Base-by-base conservation (phyloP, 1,140 invertebrate genomes). In the Rhopalosiphum padi region DNA sequence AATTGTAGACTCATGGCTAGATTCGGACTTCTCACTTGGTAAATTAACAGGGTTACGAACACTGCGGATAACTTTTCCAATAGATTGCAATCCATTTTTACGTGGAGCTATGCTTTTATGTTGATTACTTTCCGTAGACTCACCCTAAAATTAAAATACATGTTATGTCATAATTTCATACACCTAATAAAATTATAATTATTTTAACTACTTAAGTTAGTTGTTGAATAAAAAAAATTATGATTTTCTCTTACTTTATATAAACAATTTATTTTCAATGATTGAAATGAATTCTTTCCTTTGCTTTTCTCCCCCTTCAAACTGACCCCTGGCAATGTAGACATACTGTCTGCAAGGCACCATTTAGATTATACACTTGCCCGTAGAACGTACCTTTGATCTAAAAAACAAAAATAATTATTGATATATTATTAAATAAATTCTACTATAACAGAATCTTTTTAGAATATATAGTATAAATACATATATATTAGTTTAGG, bases 11-110 rank as follows among this genome's bases (percentile, higher is more conserved):
- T 97, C 97, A 95, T 97, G 97, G 95, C 97, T 96, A 95, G 97
- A 96, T 97, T 99, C 98, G 96, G 98, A 98, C 97, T 99, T 99
- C 96, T 99, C 96, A 97, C 98, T 99, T 95, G 99, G 98, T 96
- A 99, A 96, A 97, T 99, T 99, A 95, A 98, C 98, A 96, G 99
- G 99, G 96, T 98, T 98, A 95, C 98, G 97, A 96, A 98, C 98
- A 97, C 95, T 95, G 95, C 85, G 97, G 97, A 96, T 90, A 90
- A 99, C 98, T 97, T 99, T 99, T 96, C 98, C 98, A 97, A 99
- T 97, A 96, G 97, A 98, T 97, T 99, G 98, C 97, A 99, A 98
- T 96, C 98, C 98, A 99, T 99, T 98, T 97, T 99, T 99, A 95
- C 97, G 97, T 95, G 95, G 95, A 77, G 96, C 97, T 96, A 98